These are phyloP conservation scores for Metridium senile DNA, from an alignment of 92 coral and sea anemone genomes.

Conservation along the genomic window DNA sequence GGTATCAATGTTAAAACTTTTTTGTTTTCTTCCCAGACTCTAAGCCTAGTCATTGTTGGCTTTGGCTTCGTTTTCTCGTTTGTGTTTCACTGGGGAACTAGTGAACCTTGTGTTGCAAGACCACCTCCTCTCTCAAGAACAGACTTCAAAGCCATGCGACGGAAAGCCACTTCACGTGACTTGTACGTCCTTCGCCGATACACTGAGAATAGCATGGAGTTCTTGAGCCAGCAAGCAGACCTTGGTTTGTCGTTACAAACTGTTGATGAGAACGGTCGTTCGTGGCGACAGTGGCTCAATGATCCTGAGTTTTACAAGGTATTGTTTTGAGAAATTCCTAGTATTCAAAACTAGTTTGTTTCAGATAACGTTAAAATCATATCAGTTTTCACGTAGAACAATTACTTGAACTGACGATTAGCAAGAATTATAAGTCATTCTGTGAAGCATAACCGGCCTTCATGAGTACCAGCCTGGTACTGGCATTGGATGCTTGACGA, in stretches of 20 bases:
- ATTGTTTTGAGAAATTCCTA: not conserved
- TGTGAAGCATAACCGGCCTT: too few species aligned
- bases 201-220: slow-evolving; percentile 24
- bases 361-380: too few species aligned
- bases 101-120: slow-evolving; percentile 45
- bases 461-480: too few species aligned
- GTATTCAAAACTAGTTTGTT: too few species aligned
- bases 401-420: too few species aligned
- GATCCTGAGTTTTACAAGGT: slow-evolving; percentile 74
- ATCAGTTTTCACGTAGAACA: too few species aligned
- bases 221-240: slow-evolving; percentile 12
- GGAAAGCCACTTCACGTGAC: slow-evolving; percentile 23
- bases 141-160: not conserved
- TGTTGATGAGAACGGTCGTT: slow-evolving; percentile 5
- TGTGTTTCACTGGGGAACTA: slow-evolving; percentile 80
- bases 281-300: slow-evolving; percentile 80
- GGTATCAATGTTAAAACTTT: too few species aligned
- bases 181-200: slow-evolving; percentile 23
- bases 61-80: slow-evolving; percentile 66
- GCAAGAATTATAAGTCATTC: too few species aligned
- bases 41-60: slow-evolving; percentile 63
- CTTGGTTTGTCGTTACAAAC: slow-evolving; percentile 4
- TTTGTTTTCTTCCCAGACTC: slow-evolving; percentile 47
- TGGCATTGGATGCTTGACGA: too few species aligned
- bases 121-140: not conserved